Conservation (phyloP, 2,797 vertebrate species). For the Lates japonicus region DNA sequence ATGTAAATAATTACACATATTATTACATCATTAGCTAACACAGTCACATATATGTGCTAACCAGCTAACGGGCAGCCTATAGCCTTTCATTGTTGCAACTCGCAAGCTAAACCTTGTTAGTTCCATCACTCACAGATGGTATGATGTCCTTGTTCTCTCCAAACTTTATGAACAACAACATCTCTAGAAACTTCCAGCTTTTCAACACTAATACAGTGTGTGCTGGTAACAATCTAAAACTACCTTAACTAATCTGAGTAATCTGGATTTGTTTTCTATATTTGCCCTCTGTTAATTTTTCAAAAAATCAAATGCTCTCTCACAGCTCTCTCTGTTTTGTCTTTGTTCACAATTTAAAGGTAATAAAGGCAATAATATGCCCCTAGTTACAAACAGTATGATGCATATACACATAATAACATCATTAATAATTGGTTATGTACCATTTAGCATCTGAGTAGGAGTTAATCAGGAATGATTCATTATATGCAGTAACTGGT, state of each 20-base stretch:
- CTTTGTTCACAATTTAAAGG: background rate
- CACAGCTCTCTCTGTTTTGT: background rate
- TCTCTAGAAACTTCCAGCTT: background rate
- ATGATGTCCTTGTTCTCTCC: background rate
- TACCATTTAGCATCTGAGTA: conserved; percentile 2
- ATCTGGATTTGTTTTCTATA: background rate
- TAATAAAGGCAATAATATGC: background rate
- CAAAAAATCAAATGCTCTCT: background rate
- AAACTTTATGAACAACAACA: background rate
- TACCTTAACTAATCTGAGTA: background rate
- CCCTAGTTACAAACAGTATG: background rate
- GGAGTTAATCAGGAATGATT: background rate
- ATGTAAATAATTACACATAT: background rate
- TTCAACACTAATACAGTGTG: background rate
- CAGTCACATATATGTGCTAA: background rate
- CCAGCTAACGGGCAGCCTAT: background rate
- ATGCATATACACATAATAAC: background rate
- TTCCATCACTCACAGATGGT: background rate
- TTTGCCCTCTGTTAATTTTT: background rate
- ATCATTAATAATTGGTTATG: background rate
- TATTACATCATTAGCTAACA: background rate
- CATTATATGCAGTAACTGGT: background rate
- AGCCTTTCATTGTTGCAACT: background rate
- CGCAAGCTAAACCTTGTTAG: background rate
- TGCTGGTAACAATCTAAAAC: background rate